These are phyloP conservation scores for Cryptus armator DNA, from an alignment of 2,888 invertebrate species.

Conservation along the genomic window DNA sequence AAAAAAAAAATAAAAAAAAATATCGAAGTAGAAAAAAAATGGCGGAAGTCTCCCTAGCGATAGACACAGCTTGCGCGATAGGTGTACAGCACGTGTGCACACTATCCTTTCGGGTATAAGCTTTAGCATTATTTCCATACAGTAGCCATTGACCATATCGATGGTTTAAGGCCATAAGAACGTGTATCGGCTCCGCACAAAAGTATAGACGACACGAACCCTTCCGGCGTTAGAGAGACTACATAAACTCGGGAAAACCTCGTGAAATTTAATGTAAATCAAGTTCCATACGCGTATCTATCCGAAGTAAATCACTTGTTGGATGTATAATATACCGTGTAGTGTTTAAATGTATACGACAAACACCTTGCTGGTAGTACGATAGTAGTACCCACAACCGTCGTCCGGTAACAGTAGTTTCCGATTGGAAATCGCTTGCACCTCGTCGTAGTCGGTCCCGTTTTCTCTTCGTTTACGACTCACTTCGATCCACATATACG, in stretches of 20 bases:
- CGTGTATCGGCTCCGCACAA: not conserved
- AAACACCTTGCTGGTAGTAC: slow-evolving; percentile 27
- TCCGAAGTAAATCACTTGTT: slow-evolving; percentile 13
- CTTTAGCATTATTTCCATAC: slow-evolving; percentile 33
- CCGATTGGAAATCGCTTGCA: slow-evolving; percentile 61
- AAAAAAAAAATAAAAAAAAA: not conserved
- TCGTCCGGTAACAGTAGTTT: slow-evolving; percentile 43
- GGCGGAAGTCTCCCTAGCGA: not conserved
- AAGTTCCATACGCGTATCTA: slow-evolving; percentile 47
- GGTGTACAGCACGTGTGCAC: not conserved
- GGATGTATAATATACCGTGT: slow-evolving; percentile 7
- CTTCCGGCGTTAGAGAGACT: slow-evolving; percentile 14
- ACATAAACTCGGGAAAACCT: slow-evolving; percentile 33
- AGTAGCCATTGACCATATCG: slow-evolving; percentile 28
- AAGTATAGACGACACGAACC: not conserved
- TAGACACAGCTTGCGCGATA: not conserved
- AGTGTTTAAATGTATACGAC: slow-evolving; percentile 1
- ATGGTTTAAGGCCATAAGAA: slow-evolving; percentile 1
- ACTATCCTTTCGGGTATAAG: not conserved
- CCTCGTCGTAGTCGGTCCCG: slow-evolving; percentile 58
- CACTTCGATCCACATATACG: slow-evolving; percentile 53
- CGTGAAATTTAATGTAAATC: slow-evolving; percentile 74
- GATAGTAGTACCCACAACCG: slow-evolving; percentile 42
- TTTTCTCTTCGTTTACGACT: slow-evolving; percentile 63
- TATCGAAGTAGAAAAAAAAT: no score